Evolutionary conservation across 2,888 invertebrate species (phyloP).

Genomic region (Volucella zonaria): DNA sequence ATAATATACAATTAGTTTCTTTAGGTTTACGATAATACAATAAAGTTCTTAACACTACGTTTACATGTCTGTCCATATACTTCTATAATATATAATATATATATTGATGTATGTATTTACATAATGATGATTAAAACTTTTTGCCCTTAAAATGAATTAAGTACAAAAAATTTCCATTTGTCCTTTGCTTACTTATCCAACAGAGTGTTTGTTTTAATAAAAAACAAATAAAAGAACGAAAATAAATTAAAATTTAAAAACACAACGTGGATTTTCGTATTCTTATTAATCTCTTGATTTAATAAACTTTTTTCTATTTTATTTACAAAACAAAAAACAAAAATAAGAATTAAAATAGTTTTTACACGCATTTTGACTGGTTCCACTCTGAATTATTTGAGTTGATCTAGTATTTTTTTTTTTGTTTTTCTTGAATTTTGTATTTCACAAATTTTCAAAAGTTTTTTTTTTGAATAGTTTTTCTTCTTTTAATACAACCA

Average conservation of each 20-base stretch:
- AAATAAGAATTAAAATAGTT: not conserved
- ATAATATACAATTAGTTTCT: slow-evolving; percentile 66
- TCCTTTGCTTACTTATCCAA: not conserved
- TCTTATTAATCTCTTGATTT: not conserved
- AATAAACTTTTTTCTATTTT: slow-evolving; percentile 15
- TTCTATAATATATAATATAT: slow-evolving; percentile 72
- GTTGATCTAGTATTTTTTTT: slow-evolving; percentile 1
- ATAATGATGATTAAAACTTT: slow-evolving; percentile 68
- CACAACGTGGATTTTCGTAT: slow-evolving; percentile 3
- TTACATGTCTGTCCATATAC: slow-evolving; percentile 68
- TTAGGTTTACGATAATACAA: slow-evolving; percentile 67
- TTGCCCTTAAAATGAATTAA: slow-evolving; percentile 65
- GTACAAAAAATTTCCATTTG: slow-evolving; percentile 61
- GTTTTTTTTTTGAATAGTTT: slow-evolving; percentile 21
- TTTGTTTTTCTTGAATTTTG: not conserved
- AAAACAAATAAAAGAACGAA: slow-evolving; percentile 20
- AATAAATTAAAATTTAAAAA: slow-evolving; percentile 36
- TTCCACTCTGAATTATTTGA: slow-evolving; percentile 3
- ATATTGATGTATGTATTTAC: slow-evolving; percentile 72
- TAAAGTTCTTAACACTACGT: slow-evolving; percentile 52
- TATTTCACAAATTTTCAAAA: slow-evolving; percentile 30
- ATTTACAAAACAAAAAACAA: slow-evolving; percentile 34
- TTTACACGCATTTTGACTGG: slow-evolving; percentile 10
- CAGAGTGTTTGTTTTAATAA: not conserved
- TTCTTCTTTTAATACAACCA: slow-evolving; percentile 65